A percentile compares a stretch with the other conserved stretches of the same genome.
Conservation (phyloP, 2,113 vertebrate species). For the Pungitius pungitius region DNA sequence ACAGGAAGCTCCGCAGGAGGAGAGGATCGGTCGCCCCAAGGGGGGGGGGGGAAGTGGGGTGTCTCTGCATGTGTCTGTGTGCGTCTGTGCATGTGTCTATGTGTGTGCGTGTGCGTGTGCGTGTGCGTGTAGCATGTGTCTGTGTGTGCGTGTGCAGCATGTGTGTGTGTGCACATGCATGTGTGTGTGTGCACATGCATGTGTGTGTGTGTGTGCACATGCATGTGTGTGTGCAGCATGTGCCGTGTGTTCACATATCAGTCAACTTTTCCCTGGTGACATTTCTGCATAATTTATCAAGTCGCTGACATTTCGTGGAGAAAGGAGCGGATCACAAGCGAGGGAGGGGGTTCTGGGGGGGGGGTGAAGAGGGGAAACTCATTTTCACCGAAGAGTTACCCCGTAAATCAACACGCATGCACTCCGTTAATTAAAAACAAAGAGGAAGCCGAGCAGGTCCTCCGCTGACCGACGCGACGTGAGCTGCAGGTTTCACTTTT, state of each 20-base stretch:
- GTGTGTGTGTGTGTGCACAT: background rate
- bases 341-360: conserved; percentile 16
- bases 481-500: too few species aligned
- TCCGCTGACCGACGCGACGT: background rate
- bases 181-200: background rate
- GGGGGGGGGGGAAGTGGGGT: too few species aligned
- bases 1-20: conserved; percentile 52
- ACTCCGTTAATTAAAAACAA: background rate
- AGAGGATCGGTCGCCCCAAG: conserved; percentile 41
- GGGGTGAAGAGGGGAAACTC: background rate
- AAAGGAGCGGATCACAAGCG: conserved; percentile 57
- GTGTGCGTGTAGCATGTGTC: background rate
- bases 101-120: too few species aligned
- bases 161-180: background rate
- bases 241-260: background rate
- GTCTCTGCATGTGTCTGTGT: too few species aligned
- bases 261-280: conserved; percentile 52
- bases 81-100: background rate
- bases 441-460: background rate
- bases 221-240: background rate
- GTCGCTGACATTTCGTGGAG: conserved; percentile 77
- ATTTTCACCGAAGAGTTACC: background rate
- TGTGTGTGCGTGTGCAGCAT: background rate
- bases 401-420: background rate
- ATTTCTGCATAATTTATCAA: conserved; percentile 85